phyloP scores from a whole-genome alignment of 1,140 invertebrate species.

The Panagrolaimus sp. region DNA sequence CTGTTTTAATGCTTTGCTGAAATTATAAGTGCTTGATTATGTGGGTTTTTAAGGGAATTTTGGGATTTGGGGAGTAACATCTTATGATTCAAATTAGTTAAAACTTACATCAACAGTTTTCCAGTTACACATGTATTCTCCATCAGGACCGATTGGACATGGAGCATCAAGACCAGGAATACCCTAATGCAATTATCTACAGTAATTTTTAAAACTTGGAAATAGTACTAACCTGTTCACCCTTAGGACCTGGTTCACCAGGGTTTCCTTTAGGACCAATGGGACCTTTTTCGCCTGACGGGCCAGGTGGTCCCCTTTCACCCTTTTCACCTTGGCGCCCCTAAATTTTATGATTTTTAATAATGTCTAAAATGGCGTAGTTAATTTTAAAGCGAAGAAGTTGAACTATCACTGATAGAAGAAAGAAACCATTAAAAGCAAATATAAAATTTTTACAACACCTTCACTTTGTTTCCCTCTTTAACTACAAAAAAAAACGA shows the following conservation, averaged over 20 bases:
- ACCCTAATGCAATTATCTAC: constrained; percentile 61
- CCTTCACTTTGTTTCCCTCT: constrained; percentile 22
- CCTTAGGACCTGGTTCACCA: constrained; percentile 70
- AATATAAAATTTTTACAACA: constrained; percentile 63
- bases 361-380: constrained; percentile 51
- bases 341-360: constrained; percentile 69
- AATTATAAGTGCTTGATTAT: constrained; percentile 3
- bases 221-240: constrained; percentile 69
- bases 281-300: neutral
- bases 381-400: neutral
- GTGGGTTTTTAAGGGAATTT: neutral
- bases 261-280: constrained; percentile 61
- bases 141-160: constrained; percentile 85
- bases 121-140: constrained; percentile 57
- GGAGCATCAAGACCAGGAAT: constrained; percentile 92
- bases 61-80: neutral
- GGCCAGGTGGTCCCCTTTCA: constrained; percentile 64
- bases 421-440: constrained; percentile 60
- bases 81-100: neutral
- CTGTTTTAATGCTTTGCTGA: constrained; percentile 10
- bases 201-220: constrained; percentile 66
- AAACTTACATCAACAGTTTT: constrained; percentile 13
- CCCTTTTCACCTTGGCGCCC: constrained; percentile 74
- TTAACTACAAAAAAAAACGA: constrained; percentile 21
- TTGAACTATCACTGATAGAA: neutral